phyloP scores from a whole-genome alignment of 2,113 vertebrate genomes.

The Lepisosteus osseus region DNA sequence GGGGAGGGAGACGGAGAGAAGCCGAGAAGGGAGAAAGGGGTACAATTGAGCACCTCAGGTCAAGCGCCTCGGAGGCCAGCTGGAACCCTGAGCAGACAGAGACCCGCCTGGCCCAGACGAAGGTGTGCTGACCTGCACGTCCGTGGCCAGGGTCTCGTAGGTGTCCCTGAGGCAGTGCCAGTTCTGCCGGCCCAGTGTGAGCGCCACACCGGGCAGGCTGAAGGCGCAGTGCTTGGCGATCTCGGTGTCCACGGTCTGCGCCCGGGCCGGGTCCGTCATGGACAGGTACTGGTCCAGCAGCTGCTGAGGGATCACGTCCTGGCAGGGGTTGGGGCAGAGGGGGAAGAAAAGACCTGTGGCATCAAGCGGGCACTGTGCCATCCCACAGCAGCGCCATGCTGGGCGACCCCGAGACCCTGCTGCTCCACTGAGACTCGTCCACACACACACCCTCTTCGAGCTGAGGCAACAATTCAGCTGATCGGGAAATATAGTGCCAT shows the following conservation, averaged over 20 bases:
- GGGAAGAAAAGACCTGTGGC: background rate
- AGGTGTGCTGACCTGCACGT: conserved; percentile 55
- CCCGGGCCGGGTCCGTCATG: conserved; percentile 64
- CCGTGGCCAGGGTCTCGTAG: conserved; percentile 55
- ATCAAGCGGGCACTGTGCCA: no score
- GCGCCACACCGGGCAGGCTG: conserved; percentile 65
- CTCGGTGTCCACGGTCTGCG: conserved; percentile 64
- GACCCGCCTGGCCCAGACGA: background rate
- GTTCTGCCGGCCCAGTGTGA: conserved; percentile 64
- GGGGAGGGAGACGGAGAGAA: background rate
- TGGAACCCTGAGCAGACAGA: background rate
- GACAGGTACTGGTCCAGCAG: conserved; percentile 66
- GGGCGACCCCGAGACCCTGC: no score
- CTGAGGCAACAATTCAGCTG: no score
- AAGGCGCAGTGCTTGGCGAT: conserved; percentile 66
- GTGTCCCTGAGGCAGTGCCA: conserved; percentile 71
- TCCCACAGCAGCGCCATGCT: no score
- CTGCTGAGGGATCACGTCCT: conserved; percentile 70
- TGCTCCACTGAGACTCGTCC: no score
- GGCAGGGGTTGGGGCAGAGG: background rate
- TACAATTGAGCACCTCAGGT: background rate
- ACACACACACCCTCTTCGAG: background rate
- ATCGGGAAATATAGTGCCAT: no score
- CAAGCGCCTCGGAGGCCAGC: background rate
- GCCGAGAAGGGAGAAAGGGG: background rate